Percentiles rank a stretch among this genome's conserved stretches.
Conservation (phyloP, 2,888 invertebrate species). For the Drosophila antonietae region DNA sequence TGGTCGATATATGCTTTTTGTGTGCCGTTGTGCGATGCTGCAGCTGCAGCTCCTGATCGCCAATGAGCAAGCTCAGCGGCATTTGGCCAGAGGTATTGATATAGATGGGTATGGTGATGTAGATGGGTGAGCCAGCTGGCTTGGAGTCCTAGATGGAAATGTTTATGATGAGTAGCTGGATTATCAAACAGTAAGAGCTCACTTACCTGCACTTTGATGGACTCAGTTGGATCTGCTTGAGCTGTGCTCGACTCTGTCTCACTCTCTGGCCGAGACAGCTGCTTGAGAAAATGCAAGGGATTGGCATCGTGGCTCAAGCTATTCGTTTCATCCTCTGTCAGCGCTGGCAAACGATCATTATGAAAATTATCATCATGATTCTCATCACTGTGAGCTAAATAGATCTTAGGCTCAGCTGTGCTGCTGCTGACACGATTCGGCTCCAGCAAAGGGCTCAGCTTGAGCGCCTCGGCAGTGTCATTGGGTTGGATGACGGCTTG, state of each 20-base stretch:
- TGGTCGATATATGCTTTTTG: conserved; percentile 38
- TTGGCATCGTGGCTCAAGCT: conserved; percentile 68
- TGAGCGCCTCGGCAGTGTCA: conserved; percentile 17
- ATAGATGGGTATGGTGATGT: conserved; percentile 78
- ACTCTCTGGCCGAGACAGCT: not conserved
- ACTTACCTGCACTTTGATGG: conserved; percentile 24
- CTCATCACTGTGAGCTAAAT: not conserved
- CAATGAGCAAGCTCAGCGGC: conserved; percentile 69
- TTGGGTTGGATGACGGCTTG: conserved; percentile 2
- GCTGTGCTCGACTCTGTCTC: not conserved
- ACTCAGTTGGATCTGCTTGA: conserved; percentile 12
- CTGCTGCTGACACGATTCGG: not conserved
- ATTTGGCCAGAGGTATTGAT: conserved; percentile 63
- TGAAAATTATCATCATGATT: conserved; percentile 53
- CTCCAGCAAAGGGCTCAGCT: conserved; percentile 21
- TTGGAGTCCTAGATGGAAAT: not conserved
- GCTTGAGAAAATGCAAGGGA: conserved; percentile 70
- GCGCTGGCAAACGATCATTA: conserved; percentile 59
- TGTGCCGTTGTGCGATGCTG: conserved; percentile 4
- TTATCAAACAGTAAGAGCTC: no score
- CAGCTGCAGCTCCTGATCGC: conserved; percentile 57
- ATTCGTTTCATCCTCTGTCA: conserved; percentile 66
- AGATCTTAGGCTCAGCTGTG: not conserved
- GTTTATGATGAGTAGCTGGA: no score
- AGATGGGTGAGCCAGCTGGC: conserved; percentile 55